Base-by-base conservation (phyloP, 1,140 invertebrate genomes). In the Cydia splendana region DNA sequence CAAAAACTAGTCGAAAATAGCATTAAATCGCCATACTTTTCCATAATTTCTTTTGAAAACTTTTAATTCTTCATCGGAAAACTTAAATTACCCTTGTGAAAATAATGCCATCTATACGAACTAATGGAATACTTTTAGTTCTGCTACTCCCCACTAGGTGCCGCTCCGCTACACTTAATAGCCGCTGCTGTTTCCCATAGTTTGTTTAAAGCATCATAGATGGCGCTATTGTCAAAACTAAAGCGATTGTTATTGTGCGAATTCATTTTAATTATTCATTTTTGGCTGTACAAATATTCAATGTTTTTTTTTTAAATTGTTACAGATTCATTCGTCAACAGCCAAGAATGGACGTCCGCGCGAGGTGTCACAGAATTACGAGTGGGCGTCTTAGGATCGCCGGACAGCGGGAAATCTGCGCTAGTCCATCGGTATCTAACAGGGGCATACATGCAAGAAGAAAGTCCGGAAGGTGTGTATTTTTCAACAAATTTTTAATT, bases 251-350 rank as follows among this genome's bases (percentile, higher is more conserved):
- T 5, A 6, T n/a, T 6, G 15, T 18, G 7, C 2, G 7, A 18
- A 42, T 42, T 42, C 38, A 0, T 20, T 51, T n/a, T 57, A n/a
- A 57, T 57, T 9, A 6, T 57, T 57, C 0, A n/a, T 57, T 15
- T 48, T 4, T 24, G 12, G n/a, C 15, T 10, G n/a, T 67, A 75
- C 69, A 67, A 78, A 78, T 78, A 75, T 74, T 75, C 71, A 57
- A 9, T 28, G 24, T 71, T 76, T 75, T 48, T 75, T 48, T 78
- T 81, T 81, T 83, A 74, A 74, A 53, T 87, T 38, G 79, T 97
- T 97, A 75, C 95, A 99, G 99, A 99, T 96, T 99, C 98, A n/a
- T 99, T 99, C 94, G 98, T 99, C 30, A 99, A 99, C 93, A 99
- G 98, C 91, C 99, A 99, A 95, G 99, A 99, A 96, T 99, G 99